Conservation (phyloP, 2,113 vertebrate species). For the Cyprinodon variegatus region DNA sequence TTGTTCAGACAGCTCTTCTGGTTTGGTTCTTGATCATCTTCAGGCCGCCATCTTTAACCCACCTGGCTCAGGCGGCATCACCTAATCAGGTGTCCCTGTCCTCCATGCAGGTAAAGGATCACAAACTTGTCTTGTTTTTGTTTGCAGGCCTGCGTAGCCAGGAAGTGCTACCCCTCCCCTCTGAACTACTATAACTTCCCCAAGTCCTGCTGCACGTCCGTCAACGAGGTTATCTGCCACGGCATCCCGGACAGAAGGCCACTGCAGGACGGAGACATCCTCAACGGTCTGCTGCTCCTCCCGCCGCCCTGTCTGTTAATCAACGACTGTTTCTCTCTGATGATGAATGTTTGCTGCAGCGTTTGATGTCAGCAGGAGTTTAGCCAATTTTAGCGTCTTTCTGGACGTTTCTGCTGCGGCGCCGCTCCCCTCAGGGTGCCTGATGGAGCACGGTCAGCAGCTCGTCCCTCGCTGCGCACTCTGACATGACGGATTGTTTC, state of each 20-base stretch:
- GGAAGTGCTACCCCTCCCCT: constrained; percentile 97
- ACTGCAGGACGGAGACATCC: constrained; percentile 94
- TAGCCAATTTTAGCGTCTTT: constrained; percentile 57
- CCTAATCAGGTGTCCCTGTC: neutral
- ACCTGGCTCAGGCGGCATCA: no score
- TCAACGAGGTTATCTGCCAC: constrained; percentile 99
- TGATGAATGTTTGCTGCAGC: constrained; percentile 49
- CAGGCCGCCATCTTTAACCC: no score
- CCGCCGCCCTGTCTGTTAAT: constrained; percentile 11
- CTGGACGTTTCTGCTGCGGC: constrained; percentile 49
- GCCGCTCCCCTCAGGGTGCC: constrained; percentile 58
- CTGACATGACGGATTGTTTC: constrained; percentile 65
- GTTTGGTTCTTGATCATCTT: no score
- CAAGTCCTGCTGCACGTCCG: constrained; percentile 98
- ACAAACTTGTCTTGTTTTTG: neutral
- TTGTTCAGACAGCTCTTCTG: neutral
- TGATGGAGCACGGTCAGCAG: constrained; percentile 55
- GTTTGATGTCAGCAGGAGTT: constrained; percentile 59
- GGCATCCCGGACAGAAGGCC: constrained; percentile 94
- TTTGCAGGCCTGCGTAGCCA: constrained; percentile 90
- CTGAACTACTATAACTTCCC: constrained; percentile 99
- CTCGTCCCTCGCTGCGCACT: constrained; percentile 49
- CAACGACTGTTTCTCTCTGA: neutral
- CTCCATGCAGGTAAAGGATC: neutral
- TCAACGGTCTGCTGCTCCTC: constrained; percentile 86